These are phyloP conservation scores for Atopsyche davidsoni DNA, from an alignment of 1,140 invertebrate genomes.

Conservation along the genomic window DNA sequence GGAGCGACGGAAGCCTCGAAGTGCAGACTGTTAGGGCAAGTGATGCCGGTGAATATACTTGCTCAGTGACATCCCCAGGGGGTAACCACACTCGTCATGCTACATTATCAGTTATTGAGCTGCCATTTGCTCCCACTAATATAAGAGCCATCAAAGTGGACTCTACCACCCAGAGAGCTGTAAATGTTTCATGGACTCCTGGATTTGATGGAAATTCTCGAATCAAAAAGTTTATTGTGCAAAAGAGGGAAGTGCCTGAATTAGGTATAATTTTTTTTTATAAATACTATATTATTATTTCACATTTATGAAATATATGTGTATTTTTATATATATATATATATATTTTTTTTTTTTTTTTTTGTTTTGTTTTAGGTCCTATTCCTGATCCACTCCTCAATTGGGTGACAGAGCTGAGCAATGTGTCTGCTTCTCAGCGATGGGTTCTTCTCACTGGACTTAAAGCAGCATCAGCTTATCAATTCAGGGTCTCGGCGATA, in stretches of 20 bases:
- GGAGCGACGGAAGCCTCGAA: slow-evolving; percentile 70
- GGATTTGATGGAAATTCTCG: slow-evolving; percentile 97
- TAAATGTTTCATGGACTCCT: slow-evolving; percentile 91
- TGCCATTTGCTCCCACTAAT: slow-evolving; percentile 87
- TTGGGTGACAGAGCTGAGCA: slow-evolving; percentile 84
- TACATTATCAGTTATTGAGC: slow-evolving; percentile 81
- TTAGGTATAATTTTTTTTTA: slow-evolving; percentile 50
- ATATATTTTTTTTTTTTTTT: slow-evolving; percentile 23
- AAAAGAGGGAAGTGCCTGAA: slow-evolving; percentile 81
- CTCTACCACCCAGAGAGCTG: slow-evolving; percentile 55
- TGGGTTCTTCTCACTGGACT: slow-evolving; percentile 79
- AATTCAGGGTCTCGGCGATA: slow-evolving; percentile 91
- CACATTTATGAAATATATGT: slow-evolving; percentile 22
- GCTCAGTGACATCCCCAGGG: slow-evolving; percentile 77
- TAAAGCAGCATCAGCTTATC: slow-evolving; percentile 90
- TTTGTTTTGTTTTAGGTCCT: slow-evolving; percentile 55
- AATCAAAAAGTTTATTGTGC: slow-evolving; percentile 88
- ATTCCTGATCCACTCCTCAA: slow-evolving; percentile 73
- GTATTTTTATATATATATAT: slow-evolving; percentile 2
- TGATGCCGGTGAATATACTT: slow-evolving; percentile 77
- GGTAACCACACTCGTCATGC: slow-evolving; percentile 88
- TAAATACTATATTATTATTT: slow-evolving; percentile 17
- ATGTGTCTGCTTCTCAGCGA: slow-evolving; percentile 72
- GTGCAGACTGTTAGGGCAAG: slow-evolving; percentile 74
- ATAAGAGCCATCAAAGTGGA: slow-evolving; percentile 67